These are phyloP conservation scores for Himalopsyche phryganea DNA, from an alignment of 1,140 invertebrate species.

Conservation along the genomic window DNA sequence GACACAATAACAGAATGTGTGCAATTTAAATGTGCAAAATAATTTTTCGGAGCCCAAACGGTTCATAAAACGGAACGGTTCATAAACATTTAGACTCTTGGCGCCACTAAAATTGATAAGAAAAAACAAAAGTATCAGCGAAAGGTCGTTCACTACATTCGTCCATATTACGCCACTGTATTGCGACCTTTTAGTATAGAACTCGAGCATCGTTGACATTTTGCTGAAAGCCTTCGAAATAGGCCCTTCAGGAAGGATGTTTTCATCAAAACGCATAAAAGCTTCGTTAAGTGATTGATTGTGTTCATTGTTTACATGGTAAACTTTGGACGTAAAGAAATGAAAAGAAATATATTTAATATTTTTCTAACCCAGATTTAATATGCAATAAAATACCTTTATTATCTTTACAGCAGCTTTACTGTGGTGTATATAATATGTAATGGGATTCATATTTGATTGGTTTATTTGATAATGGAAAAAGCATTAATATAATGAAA, in stretches of 20 bases:
- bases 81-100: conserved; percentile 33
- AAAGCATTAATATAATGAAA: too few relatives aligned
- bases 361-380: too few relatives aligned
- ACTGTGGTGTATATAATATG: too few relatives aligned
- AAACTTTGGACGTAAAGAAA: too few relatives aligned
- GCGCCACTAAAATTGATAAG: conserved; percentile 32
- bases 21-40: too few relatives aligned
- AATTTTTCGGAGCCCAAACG: not conserved
- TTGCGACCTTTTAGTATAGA: conserved; percentile 20
- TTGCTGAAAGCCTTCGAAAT: not conserved
- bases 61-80: conserved; percentile 23
- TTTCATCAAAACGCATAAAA: not conserved
- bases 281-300: not conserved
- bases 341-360: too few relatives aligned
- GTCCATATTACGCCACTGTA: conserved; percentile 10
- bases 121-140: conserved; percentile 31
- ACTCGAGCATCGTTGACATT: conserved; percentile 20
- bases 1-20: too few relatives aligned
- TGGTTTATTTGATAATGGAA: too few relatives aligned
- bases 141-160: conserved; percentile 28
- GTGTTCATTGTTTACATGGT: too few relatives aligned
- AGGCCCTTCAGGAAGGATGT: not conserved
- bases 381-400: too few relatives aligned
- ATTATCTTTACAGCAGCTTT: too few relatives aligned
- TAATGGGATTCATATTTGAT: too few relatives aligned